Evolutionary conservation across 2,113 vertebrate genomes (phyloP), one percentile per base, ranked within the genome.

Genomic region (Columba janthina): DNA sequence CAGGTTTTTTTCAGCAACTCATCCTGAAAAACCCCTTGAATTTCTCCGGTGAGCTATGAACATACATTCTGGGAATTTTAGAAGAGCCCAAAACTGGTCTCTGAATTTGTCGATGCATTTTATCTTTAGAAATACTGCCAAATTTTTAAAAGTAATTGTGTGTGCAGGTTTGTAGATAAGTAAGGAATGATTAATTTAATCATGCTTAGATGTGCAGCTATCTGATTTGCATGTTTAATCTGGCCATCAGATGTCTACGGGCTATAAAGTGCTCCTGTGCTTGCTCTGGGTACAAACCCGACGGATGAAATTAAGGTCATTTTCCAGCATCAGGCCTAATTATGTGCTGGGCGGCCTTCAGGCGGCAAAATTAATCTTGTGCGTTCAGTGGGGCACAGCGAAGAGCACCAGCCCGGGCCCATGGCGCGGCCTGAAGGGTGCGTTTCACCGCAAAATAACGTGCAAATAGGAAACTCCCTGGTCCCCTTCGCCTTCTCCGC

Each of bases 341-440:
- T 93, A 93, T 32, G 89, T 82, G 40, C 48, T 78, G 88, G 48
- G 34, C 74, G 64, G 88, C 93, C 92, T 96, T 93, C 53, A 62
- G 94, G 94, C 88, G 96, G 83, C 36, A 90, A 73, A 96, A 96
- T 95, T 96, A 94, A 93, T 93, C 90, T 78, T 78, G 61, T 78
- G n/a, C 70, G 0, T 90, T 92, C 79, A 81, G 73, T 61, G 53
- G 51, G 76, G 48, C 65, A 71, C 90, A 84, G 84, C 3, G n/a
- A 89, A 84, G 67, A 72, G 40, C 57, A 75, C 58, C 71, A 91
- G 78, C 83, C 5, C 29, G 71, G 28, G 38, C 7, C 20, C 58
- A 34, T 36, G 29, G 83, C 28, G 3, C 56, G 31, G 34, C 48
- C 86, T 18, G 48, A 74, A 61, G 62, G 7, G 42, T 79, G 88